A percentile compares a stretch with the other conserved stretches of the same genome.
Evolutionary conservation across 1,140 invertebrate genomes (phyloP).

Genomic region (Drosophila neocordata): DNA sequence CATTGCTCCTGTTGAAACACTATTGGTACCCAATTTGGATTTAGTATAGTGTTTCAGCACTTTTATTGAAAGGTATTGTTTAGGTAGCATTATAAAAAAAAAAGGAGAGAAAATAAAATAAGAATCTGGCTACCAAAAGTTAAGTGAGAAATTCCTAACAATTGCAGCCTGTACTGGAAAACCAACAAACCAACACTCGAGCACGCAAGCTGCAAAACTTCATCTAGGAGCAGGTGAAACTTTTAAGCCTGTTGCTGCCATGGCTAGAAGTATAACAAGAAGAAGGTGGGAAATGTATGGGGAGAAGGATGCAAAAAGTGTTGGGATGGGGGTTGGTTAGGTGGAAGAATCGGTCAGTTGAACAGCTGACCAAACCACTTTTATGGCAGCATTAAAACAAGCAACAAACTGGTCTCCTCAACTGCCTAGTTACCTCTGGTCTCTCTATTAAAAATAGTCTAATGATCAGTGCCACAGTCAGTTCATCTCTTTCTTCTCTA

Average conservation of each 20-base stretch:
- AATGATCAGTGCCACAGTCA: slow-evolving; percentile 62
- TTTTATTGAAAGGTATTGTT: slow-evolving; percentile 10
- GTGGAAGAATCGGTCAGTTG: slow-evolving; percentile 18
- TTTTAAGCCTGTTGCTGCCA: slow-evolving; percentile 36
- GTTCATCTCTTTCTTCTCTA: not conserved
- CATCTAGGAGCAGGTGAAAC: slow-evolving; percentile 75
- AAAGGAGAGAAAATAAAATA: not conserved
- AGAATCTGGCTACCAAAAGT: not conserved
- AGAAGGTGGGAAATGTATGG: slow-evolving; percentile 14
- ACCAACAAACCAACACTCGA: slow-evolving; percentile 74
- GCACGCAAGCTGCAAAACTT: slow-evolving; percentile 69
- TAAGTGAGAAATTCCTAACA: not conserved
- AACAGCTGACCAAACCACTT: slow-evolving; percentile 77
- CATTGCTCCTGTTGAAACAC: slow-evolving; percentile 54
- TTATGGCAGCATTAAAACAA: slow-evolving; percentile 55
- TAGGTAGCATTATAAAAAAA: not conserved
- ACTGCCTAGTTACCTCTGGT: slow-evolving; percentile 15
- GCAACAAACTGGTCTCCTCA: slow-evolving; percentile 49
- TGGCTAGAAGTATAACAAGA: not conserved
- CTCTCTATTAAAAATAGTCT: slow-evolving; percentile 78
- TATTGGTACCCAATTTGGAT: slow-evolving; percentile 19
- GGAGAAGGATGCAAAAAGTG: slow-evolving; percentile 1
- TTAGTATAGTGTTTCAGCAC: slow-evolving; percentile 6
- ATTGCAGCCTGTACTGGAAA: slow-evolving; percentile 24
- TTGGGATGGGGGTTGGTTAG: slow-evolving; percentile 21